A percentile compares a stretch with the other conserved stretches of the same genome.
These are phyloP conservation scores for Elysia chlorotica DNA, from an alignment of 1,140 invertebrate genomes.

Conservation along the genomic window DNA sequence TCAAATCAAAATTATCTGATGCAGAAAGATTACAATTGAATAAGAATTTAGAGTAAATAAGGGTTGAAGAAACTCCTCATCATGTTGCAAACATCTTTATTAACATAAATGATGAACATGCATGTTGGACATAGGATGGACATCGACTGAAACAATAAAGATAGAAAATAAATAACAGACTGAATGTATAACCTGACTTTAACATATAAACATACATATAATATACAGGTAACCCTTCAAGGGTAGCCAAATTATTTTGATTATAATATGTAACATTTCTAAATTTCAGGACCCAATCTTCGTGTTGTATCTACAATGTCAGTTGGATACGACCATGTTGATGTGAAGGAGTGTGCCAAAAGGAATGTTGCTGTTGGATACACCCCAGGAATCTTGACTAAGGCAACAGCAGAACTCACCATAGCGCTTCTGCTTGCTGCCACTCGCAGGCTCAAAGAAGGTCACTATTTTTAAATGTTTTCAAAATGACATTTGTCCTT, in stretches of 20 bases:
- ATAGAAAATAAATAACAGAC: not conserved
- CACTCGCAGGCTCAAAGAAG: constrained; percentile 81
- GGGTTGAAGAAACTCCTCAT: no score
- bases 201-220: not conserved
- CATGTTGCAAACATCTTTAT: no score
- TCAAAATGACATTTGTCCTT: no score
- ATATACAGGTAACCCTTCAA: constrained; percentile 1
- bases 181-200: not conserved
- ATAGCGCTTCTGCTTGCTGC: constrained; percentile 80
- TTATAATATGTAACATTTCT: not conserved
- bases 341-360: constrained; percentile 62
- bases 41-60: no score
- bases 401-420: constrained; percentile 88
- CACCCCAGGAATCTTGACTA: constrained; percentile 88
- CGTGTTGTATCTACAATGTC: constrained; percentile 90
- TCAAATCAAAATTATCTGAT: no score
- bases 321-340: constrained; percentile 75
- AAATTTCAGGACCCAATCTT: constrained; percentile 71
- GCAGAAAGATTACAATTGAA: no score
- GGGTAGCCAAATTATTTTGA: not conserved
- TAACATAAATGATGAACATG: not conserved
- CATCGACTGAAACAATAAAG: not conserved
- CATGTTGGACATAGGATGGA: no score
- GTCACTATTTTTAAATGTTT: no score
- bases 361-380: constrained; percentile 70